Evolutionary conservation across 2,113 vertebrate genomes (phyloP), one percentile per base, ranked within the genome.

Genomic region (Tauraco erythrolophus): DNA sequence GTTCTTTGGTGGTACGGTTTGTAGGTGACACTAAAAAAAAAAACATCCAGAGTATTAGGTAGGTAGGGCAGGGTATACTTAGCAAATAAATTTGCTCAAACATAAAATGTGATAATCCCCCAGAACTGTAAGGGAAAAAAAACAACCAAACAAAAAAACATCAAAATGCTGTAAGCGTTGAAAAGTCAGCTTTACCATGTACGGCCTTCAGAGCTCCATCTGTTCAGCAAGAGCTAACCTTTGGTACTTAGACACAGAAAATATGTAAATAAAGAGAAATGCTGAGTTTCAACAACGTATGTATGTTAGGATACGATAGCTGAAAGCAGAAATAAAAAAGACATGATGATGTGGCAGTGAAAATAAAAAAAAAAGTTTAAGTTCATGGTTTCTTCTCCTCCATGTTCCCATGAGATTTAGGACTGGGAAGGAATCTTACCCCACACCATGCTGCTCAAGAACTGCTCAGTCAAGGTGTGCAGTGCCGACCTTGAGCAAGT

Each of bases 341-440:
- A 69, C 8, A 14, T 14, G 15, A 48, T 31, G 7, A 4, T 61
- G 11, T 31, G 23, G 18, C 7, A 79, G 16, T 27, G 18, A 89
- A 91, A 85, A 87, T 6, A 77, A 91, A 62, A n/a, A n/a, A n/a
- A n/a, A n/a, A n/a, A n/a, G n/a, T 68, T 68, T 53, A 57, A 72
- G 58, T 41, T 88, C 9, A 69, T 6, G 2, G 6, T 31, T 90
- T 79, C 11, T 1, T 23, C 7, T 83, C 1, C 2, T 66, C 13
- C 6, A 16, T 10, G 4, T 33, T 66, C 33, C 50, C 4, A 3
- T 19, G 5, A 84, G 16, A 68, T 75, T 75, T 56, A 72, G 48
- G 27, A 56, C 7, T 58, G 25, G 28, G 19, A 77, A 35, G 33
- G 9, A 88, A 58, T 45, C 8, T 46, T n/a, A 62, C 5, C 37